Evolutionary conservation across 1,140 invertebrate genomes (phyloP).

Genomic region (Lasaia peninsularis): DNA sequence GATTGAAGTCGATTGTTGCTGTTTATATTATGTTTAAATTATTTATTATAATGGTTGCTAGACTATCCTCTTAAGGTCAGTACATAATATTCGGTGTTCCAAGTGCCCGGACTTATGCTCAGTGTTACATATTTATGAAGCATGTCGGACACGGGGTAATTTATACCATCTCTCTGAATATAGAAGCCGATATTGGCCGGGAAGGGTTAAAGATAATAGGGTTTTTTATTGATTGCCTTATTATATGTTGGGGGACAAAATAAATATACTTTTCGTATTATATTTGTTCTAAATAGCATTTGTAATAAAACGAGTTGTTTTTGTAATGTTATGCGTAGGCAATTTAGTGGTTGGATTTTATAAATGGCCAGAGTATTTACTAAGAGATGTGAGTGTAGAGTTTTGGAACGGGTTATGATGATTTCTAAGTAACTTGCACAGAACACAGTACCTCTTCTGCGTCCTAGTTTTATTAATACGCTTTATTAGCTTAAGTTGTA

Average conservation of each 20-base stretch:
- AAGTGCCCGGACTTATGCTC: slow-evolving; percentile 30
- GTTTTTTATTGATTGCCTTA: slow-evolving; percentile 27
- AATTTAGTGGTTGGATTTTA: slow-evolving; percentile 5
- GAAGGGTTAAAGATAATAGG: slow-evolving; percentile 29
- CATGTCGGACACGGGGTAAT: slow-evolving; percentile 37
- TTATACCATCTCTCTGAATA: slow-evolving; percentile 39
- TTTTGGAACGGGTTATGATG: no score
- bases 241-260: slow-evolving; percentile 19
- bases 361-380: no score
- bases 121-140: slow-evolving; percentile 43
- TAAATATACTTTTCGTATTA: slow-evolving; percentile 11
- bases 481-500: no score
- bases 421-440: no score
- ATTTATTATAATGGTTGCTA: not conserved
- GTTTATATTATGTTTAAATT: no score
- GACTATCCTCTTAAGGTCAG: slow-evolving; percentile 13
- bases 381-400: no score
- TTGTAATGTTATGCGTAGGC: not conserved
- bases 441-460: no score
- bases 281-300: not conserved
- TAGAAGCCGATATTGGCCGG: slow-evolving; percentile 29
- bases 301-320: not conserved
- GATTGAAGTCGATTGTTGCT: no score
- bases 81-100: slow-evolving; percentile 33
- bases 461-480: no score